These are phyloP conservation scores for Drosophila athabasca DNA, from an alignment of 1,140 invertebrate genomes.

Conservation along the genomic window DNA sequence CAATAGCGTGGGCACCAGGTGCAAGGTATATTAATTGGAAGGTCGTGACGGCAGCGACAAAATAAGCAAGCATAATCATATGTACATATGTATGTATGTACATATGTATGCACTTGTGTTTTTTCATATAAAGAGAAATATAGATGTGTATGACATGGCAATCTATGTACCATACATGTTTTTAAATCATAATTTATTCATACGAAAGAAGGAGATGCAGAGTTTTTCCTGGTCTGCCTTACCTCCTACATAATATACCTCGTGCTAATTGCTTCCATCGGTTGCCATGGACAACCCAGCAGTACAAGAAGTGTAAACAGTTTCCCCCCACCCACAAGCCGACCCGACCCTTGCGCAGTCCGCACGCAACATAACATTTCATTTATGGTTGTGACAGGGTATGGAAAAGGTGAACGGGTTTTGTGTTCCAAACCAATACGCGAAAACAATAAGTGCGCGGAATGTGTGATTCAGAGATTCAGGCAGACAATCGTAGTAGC, in stretches of 20 bases:
- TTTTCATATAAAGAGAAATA: no score
- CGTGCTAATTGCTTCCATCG: slow-evolving; percentile 4
- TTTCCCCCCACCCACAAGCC: slow-evolving; percentile 17
- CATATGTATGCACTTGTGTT: neutral
- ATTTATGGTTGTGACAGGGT: slow-evolving; percentile 41
- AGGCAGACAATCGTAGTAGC: slow-evolving; percentile 1
- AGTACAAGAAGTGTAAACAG: slow-evolving; percentile 40
- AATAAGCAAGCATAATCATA: neutral
- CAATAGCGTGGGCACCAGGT: neutral
- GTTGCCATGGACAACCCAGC: slow-evolving; percentile 25
- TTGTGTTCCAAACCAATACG: slow-evolving; percentile 10
- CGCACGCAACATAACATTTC: neutral
- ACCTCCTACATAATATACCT: no score
- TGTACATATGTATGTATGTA: neutral
- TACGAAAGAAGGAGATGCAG: no score
- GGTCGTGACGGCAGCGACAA: no score
- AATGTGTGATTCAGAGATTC: slow-evolving; percentile 33
- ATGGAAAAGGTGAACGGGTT: slow-evolving; percentile 38
- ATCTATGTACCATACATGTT: no score
- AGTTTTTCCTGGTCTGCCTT: no score
- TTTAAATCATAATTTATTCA: no score
- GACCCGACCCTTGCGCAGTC: slow-evolving; percentile 42
- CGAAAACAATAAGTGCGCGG: slow-evolving; percentile 31
- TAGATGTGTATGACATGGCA: no score
- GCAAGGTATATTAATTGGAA: neutral